Percentiles rank a stretch among this genome's conserved stretches.
phyloP scores from a whole-genome alignment of 1,140 invertebrate genomes.

The Uloborus diversus region DNA sequence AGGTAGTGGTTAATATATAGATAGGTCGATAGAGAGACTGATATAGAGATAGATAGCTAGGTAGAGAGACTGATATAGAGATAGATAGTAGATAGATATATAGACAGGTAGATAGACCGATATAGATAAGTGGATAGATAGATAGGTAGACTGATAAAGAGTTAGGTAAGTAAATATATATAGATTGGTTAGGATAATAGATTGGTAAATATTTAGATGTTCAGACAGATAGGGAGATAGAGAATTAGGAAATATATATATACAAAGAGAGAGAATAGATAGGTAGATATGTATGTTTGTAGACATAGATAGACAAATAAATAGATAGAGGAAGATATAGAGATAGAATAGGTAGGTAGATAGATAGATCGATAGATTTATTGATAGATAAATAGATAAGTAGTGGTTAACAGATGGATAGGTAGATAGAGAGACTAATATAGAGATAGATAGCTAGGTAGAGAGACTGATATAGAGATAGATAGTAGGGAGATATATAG shows the following conservation, averaged over 20 bases:
- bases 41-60: not conserved
- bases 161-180: not conserved
- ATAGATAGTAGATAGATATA: not conserved
- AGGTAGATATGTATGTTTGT: not conserved
- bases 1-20: not conserved
- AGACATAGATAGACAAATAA: not conserved
- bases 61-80: not conserved
- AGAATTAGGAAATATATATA: not conserved
- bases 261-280: not conserved
- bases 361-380: not conserved
- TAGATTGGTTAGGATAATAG: not conserved
- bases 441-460: not conserved
- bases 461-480: too few relatives aligned
- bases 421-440: not conserved
- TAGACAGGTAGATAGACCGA: not conserved
- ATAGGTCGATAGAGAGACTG: not conserved
- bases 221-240: not conserved
- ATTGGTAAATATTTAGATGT: too few relatives aligned
- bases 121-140: not conserved
- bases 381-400: not conserved
- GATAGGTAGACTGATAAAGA: not conserved
- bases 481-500: too few relatives aligned
- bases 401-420: not conserved
- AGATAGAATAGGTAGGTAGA: not conserved
- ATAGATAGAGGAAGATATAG: not conserved